These are phyloP conservation scores for Melanophora roralis DNA, from an alignment of 2,888 invertebrate species.

Conservation along the genomic window DNA sequence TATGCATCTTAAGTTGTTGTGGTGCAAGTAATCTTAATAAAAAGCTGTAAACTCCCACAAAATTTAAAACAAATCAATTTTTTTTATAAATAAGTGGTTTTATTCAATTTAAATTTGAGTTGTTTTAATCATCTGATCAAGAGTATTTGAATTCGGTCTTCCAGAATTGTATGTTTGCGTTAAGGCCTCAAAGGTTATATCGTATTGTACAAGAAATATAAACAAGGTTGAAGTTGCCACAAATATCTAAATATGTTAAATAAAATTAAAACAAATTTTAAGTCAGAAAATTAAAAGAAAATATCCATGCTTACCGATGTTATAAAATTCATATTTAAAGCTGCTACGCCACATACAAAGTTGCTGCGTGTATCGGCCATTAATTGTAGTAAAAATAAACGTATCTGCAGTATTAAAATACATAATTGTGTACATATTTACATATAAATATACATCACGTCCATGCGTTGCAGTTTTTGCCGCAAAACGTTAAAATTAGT, in stretches of 20 bases:
- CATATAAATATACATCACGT: too few relatives aligned
- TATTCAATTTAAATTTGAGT: too few relatives aligned
- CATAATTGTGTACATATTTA: too few relatives aligned
- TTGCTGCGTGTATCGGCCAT: constrained; percentile 65
- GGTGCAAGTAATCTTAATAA: too few relatives aligned
- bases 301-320: constrained; percentile 61
- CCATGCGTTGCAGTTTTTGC: too few relatives aligned
- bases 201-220: constrained; percentile 68
- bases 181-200: constrained; percentile 66
- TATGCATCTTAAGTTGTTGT: too few relatives aligned
- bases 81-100: too few relatives aligned
- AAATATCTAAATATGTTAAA: constrained; percentile 59
- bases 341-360: constrained; percentile 63
- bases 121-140: too few relatives aligned
- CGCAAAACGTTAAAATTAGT: too few relatives aligned
- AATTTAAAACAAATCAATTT: too few relatives aligned
- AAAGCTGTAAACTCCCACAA: too few relatives aligned
- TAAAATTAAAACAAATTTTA: background rate
- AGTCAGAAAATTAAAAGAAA: background rate
- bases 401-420: constrained; percentile 55
- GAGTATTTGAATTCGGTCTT: background rate
- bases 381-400: constrained; percentile 66
- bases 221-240: constrained; percentile 65
- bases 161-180: constrained; percentile 42
- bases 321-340: constrained; percentile 65